Evolutionary conservation across 2,113 vertebrate genomes (phyloP).

Genomic region (Brienomyrus longianalis): DNA sequence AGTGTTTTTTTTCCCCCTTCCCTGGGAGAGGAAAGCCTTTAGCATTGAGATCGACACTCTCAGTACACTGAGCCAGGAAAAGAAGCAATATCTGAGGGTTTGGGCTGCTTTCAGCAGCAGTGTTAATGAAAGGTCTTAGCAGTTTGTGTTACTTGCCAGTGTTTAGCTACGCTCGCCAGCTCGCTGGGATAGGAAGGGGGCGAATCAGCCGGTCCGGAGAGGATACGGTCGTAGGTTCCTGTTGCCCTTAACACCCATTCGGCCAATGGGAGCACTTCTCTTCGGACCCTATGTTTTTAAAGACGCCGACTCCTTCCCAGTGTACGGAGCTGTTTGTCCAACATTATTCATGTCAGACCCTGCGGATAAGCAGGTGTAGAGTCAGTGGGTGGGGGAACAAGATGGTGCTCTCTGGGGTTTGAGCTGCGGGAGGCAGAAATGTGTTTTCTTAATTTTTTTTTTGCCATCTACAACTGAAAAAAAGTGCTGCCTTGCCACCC

Average conservation of each 20-base stretch:
- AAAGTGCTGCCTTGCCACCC: neutral
- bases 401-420: slow-evolving; percentile 4
- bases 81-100: slow-evolving; percentile 25
- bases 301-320: neutral
- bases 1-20: slow-evolving; percentile 18
- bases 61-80: slow-evolving; percentile 30
- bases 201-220: neutral
- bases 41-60: slow-evolving; percentile 20
- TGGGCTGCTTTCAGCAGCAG: slow-evolving; percentile 23
- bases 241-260: neutral
- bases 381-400: slow-evolving; percentile 7
- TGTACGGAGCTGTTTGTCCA: neutral
- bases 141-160: neutral
- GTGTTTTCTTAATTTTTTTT: slow-evolving; percentile 17
- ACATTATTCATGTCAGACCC: slow-evolving; percentile 16
- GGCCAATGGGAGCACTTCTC: neutral
- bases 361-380: slow-evolving; percentile 6
- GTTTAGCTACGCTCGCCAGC: neutral
- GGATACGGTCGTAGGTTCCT: neutral
- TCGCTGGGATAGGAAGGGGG: neutral
- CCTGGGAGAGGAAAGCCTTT: slow-evolving; percentile 11
- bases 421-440: slow-evolving; percentile 2
- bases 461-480: neutral
- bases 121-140: slow-evolving; percentile 28
- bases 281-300: neutral